Conservation (phyloP, 1,140 invertebrate species). For the Drosophila santomea region DNA sequence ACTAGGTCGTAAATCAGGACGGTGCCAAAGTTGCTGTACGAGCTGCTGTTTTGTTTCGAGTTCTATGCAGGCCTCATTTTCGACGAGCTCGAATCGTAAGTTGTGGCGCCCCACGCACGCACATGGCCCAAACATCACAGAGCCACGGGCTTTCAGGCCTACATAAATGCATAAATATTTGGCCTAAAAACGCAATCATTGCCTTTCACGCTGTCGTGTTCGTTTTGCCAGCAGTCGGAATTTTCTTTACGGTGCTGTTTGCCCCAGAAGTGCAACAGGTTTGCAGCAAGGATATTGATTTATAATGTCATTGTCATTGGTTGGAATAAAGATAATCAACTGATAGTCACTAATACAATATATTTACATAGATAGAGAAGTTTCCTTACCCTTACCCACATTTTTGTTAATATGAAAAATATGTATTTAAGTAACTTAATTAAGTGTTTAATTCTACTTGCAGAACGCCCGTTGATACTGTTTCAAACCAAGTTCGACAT, state of each 20-base stretch:
- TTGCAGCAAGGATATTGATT: slow-evolving; percentile 32
- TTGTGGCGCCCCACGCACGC: slow-evolving; percentile 55
- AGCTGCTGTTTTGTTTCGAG: slow-evolving; percentile 8
- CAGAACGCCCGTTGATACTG: slow-evolving; percentile 93
- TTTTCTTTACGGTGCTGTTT: slow-evolving; percentile 29
- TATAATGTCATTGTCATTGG: slow-evolving; percentile 8
- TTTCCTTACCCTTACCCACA: too few species aligned
- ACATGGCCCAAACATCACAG: slow-evolving; percentile 20
- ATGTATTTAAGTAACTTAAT: too few species aligned
- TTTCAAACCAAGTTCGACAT: slow-evolving; percentile 98
- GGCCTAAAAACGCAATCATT: slow-evolving; percentile 65
- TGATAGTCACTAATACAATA: neutral
- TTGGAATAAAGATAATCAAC: neutral
- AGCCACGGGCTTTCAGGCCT: slow-evolving; percentile 3
- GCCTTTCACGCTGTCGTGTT: slow-evolving; percentile 27
- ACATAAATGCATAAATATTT: slow-evolving; percentile 52
- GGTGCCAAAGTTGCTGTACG: slow-evolving; percentile 52
- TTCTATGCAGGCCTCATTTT: slow-evolving; percentile 8
- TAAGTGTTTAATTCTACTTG: slow-evolving; percentile 4
- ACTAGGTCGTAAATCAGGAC: slow-evolving; percentile 72
- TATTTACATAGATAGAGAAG: too few species aligned
- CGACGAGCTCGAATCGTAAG: slow-evolving; percentile 38
- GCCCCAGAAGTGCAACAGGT: slow-evolving; percentile 50
- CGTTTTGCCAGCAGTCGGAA: slow-evolving; percentile 31
- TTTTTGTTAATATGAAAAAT: too few species aligned